Evolutionary conservation across 1,140 invertebrate species (phyloP), one percentile per base, ranked within the genome.

Genomic region (Spodoptera litura): DNA sequence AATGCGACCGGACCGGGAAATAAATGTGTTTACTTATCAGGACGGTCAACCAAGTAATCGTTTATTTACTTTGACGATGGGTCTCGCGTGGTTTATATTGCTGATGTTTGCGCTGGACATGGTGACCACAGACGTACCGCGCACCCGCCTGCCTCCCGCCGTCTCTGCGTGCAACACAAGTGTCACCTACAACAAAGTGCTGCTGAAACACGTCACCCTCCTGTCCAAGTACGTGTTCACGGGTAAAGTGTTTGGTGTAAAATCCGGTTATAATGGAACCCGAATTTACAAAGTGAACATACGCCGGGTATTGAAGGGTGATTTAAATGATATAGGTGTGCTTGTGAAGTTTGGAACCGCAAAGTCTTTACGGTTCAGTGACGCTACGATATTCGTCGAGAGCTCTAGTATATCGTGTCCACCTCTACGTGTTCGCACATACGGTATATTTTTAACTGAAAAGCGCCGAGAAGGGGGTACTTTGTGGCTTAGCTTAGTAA

Each of bases 361-460:
- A 58, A 85, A 86, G n/a, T 88, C 88, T 27, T 71, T 89, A 15
- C 85, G 83, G 20, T 93, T 93, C 56, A 88, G 81, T 59, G 87
- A 89, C 72, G 87, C 88, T 31, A 89, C 90, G 62, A 80, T 93
- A 76, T 83, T 89, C 64, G 92, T 93, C 64, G 82, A 89, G 52
- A 89, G 87, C 80, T 85, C 84, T n/a, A 62, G 68, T 53, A 82
- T 85, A 13, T 80, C 86, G 74, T 93, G 92, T 79, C 73, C 77
- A 11, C 81, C 86, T 25, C 81, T 93, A 78, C 88, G 92, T 68
- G 79, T 89, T 15, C 86, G 88, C 9, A 89, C 81, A 12, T 92
- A 91, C 75, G 90, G 88, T 15, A 91, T 93, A 86, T 92, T 93
- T 82, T 79, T 93, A 15, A 90, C 85, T 49, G 89, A 89, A 75